Percentiles rank a stretch among this genome's conserved stretches.
These are phyloP conservation scores for Macrosteles quadrilineatus DNA, from an alignment of 1,140 invertebrate genomes.

Conservation along the genomic window DNA sequence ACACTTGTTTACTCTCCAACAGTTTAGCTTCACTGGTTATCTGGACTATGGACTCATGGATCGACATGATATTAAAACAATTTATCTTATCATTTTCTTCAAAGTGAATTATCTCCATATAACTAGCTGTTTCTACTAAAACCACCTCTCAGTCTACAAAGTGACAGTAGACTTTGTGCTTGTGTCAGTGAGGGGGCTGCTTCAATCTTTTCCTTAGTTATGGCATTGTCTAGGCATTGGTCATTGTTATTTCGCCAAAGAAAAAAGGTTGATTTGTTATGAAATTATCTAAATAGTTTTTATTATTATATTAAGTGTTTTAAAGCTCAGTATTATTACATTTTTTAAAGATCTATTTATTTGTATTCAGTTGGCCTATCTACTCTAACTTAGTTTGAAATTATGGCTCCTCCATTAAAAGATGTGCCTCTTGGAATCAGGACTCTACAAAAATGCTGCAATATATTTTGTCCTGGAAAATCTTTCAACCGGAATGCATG, in stretches of 20 bases:
- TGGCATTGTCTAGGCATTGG: constrained; percentile 11
- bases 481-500: constrained; percentile 61
- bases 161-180: neutral
- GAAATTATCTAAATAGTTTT: neutral
- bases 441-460: constrained; percentile 53
- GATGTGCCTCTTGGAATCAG: constrained; percentile 60
- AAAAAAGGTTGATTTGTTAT: neutral
- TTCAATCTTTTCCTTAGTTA: neutral
- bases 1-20: too few relatives aligned
- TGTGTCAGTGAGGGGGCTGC: neutral
- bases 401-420: neutral
- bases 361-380: neutral
- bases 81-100: too few relatives aligned
- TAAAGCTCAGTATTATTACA: neutral
- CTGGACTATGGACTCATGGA: neutral
- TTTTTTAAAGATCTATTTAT: neutral
- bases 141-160: neutral
- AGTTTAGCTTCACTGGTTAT: neutral
- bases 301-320: neutral
- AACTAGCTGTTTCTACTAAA: neutral
- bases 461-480: constrained; percentile 55
- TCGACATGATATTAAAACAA: neutral
- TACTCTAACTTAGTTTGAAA: neutral
- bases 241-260: constrained; percentile 16
- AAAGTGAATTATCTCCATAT: neutral